Conservation (phyloP, 2,797 vertebrate species). For the Nyctibius grandis region DNA sequence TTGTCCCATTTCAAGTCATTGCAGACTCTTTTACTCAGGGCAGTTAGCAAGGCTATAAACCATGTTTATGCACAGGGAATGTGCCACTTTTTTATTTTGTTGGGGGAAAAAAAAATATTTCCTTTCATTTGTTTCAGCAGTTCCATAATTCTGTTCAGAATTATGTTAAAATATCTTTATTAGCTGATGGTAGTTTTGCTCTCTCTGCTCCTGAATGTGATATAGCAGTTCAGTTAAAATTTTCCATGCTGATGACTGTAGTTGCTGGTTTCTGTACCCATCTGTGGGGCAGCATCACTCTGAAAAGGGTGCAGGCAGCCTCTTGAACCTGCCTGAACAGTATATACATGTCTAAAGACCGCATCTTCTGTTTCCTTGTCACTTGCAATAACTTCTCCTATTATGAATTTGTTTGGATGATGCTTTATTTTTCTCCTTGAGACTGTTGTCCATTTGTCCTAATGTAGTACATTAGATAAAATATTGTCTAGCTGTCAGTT, state of each 20-base stretch:
- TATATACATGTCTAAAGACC: accelerated
- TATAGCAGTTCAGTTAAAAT: neutral
- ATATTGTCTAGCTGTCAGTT: neutral
- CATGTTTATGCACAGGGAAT: neutral
- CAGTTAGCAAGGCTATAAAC: neutral
- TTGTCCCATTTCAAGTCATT: neutral
- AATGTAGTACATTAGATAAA: neutral
- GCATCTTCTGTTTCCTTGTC: neutral
- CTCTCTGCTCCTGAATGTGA: neutral
- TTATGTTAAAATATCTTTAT: too few relatives aligned
- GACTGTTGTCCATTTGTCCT: neutral
- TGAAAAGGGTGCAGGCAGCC: neutral
- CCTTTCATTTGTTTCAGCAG: constrained; percentile 43
- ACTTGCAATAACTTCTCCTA: neutral
- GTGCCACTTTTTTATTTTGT: neutral
- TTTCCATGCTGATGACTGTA: too few relatives aligned
- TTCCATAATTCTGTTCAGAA: neutral
- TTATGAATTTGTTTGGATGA: neutral
- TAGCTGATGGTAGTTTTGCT: neutral
- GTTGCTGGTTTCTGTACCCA: neutral
- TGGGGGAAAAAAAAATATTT: neutral
- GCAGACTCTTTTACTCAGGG: neutral
- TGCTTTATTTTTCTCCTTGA: neutral
- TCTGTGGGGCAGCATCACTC: neutral
- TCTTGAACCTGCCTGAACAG: neutral